Conservation (phyloP, 1,140 invertebrate genomes). For the Ptiloglossa arizonensis region DNA sequence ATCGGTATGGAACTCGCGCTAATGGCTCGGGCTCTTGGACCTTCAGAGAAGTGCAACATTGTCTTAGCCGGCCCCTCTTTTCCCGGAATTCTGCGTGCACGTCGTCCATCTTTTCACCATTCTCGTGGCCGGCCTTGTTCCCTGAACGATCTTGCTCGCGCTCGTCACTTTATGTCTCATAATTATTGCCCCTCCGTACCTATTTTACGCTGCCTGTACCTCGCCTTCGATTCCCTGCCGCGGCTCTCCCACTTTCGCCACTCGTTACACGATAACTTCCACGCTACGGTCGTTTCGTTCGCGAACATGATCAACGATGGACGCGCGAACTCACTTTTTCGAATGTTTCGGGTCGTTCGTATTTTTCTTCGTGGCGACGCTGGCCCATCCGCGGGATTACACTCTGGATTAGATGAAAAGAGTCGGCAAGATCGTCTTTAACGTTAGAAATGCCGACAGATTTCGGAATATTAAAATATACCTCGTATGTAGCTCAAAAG, state of each 20-base stretch:
- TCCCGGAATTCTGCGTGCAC: constrained; percentile 64
- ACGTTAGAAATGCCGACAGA: too few species aligned
- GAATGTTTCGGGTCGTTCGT: too few species aligned
- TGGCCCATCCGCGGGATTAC: too few species aligned
- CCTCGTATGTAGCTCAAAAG: too few species aligned
- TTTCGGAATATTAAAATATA: too few species aligned
- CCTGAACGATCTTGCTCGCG: constrained; percentile 59
- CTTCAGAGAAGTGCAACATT: constrained; percentile 66
- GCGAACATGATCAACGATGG: neutral
- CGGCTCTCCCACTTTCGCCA: neutral
- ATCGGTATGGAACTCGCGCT: constrained; percentile 56
- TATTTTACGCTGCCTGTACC: constrained; percentile 61
- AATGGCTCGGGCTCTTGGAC: constrained; percentile 55
- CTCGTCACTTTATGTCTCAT: constrained; percentile 81
- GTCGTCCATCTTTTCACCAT: constrained; percentile 48
- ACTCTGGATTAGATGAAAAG: too few species aligned
- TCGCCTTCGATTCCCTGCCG: neutral
- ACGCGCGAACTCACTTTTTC: neutral
- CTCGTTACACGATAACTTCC: constrained; percentile 3
- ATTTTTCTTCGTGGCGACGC: too few species aligned
- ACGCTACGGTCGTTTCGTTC: neutral
- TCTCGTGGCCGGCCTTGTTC: constrained; percentile 38
- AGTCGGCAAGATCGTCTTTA: too few species aligned
- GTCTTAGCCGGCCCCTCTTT: constrained; percentile 49
- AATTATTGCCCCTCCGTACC: constrained; percentile 76